Percentiles rank a stretch among this genome's conserved stretches.
Conservation (phyloP, 2,113 vertebrate genomes). For the Synchiropus splendidus region DNA sequence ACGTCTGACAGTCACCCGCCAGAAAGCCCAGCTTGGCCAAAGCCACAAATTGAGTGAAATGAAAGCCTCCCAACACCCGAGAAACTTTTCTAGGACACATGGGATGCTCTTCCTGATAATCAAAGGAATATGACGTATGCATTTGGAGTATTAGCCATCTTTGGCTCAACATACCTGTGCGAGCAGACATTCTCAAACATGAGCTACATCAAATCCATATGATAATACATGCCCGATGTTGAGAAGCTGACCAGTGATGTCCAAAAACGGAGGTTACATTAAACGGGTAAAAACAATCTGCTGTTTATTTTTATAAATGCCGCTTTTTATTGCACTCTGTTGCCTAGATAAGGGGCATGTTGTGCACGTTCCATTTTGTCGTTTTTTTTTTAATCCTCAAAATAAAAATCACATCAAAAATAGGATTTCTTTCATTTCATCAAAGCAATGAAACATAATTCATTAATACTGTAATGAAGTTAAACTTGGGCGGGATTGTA, state of each 20-base stretch:
- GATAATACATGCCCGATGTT: constrained; percentile 1
- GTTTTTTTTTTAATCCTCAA: no score
- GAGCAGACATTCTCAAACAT: not conserved
- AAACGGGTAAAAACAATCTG: constrained; percentile 1
- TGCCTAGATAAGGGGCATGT: no score
- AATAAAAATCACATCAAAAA: no score
- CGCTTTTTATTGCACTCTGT: no score
- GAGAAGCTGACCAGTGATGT: constrained; percentile 4
- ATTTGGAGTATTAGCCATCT: constrained; percentile 1
- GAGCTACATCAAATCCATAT: not conserved
- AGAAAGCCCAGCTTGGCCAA: not conserved
- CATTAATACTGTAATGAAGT: no score
- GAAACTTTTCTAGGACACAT: constrained; percentile 2
- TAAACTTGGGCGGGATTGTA: no score
- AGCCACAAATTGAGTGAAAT: constrained; percentile 2
- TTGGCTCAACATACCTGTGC: not conserved
- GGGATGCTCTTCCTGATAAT: not conserved
- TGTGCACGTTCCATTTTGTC: no score
- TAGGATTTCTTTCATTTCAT: no score
- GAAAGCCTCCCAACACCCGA: not conserved
- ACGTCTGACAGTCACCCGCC: constrained; percentile 1
- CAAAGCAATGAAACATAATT: no score
- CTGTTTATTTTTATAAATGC: no score
- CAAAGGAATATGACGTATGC: constrained; percentile 1
- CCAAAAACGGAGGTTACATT: not conserved